Base-by-base conservation (phyloP, 2,888 invertebrate genomes). In the Polietes domitor region DNA sequence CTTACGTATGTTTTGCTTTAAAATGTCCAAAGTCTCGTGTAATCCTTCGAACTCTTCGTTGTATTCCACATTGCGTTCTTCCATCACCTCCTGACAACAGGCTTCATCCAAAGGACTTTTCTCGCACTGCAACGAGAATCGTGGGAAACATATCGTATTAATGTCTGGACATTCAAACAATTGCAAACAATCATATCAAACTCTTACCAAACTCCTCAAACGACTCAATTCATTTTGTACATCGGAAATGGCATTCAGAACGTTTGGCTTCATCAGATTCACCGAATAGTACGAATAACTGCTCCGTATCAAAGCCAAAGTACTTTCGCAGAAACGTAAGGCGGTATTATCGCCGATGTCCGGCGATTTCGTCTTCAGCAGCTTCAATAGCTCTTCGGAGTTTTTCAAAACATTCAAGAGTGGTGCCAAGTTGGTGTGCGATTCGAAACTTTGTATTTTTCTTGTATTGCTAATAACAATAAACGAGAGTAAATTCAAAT, bases 371-470 rank as follows among this genome's bases (percentile, higher is more conserved):
- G 84, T 82, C 43, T 83, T 86, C 58, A 90, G 82, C 7, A 88
- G 83, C 19, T 75, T 86, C 77, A 91, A 87, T 9, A 89, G 81
- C 58, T 90, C 91, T 65, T 91, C 90, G 21, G 89, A 89, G 82
- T 89, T 90, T 87, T 90, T 89, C 47, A 90, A 82, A 19, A 89
- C 90, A 26, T 89, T 87, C 26, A 90, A 78, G n/a, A 90, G 82
- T 4, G 90, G 91, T 0, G 90, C 90, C 65, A 90, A 85, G 77
- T 90, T 91, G 10, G 90, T 90, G 85, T 91, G 88, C 1, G 91
- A 91, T 74, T 91, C 92, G 26, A 89, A 91, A 85, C 91, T 91
- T 86, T 91, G 92, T 37, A 91, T 90, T 72, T 91, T 90, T 15
- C 89, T 87, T 5, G 91, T 89, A 70, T 91, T 91, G 77, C 91